Percentiles rank a stretch among this genome's conserved stretches.
phyloP scores from a whole-genome alignment of 1,140 invertebrate species.

The Meloidogyne chitwoodi region DNA sequence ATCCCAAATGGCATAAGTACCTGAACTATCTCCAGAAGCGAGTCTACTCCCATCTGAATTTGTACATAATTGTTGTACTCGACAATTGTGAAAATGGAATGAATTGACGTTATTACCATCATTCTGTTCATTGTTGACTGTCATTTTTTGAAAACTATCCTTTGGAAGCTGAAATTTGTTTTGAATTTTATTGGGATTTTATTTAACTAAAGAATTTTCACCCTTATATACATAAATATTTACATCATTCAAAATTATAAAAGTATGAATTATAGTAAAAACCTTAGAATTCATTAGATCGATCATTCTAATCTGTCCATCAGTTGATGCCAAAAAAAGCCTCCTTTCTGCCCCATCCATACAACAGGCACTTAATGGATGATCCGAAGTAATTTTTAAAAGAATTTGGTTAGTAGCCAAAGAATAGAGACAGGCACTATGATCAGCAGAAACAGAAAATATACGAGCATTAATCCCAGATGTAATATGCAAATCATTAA shows the following conservation, averaged over 20 bases:
- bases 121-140: background rate
- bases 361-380: constrained; percentile 12
- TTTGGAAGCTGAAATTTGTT: constrained; percentile 3
- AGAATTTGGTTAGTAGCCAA: constrained; percentile 13
- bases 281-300: background rate
- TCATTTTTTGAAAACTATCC: background rate
- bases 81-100: constrained; percentile 6
- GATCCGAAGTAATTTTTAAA: constrained; percentile 17
- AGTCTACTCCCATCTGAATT: constrained; percentile 10
- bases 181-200: background rate
- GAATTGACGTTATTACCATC: background rate
- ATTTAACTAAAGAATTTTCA: background rate
- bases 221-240: too few species aligned
- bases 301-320: background rate
- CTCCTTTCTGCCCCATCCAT: constrained; percentile 17
- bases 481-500: background rate
- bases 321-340: constrained; percentile 6
- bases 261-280: background rate
- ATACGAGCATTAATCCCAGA: constrained; percentile 1
- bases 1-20: constrained; percentile 19
- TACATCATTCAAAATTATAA: background rate
- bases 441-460: constrained; percentile 16
- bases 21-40: constrained; percentile 13
- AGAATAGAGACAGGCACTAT: constrained; percentile 17
- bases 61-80: background rate